A percentile compares a stretch with the other conserved stretches of the same genome.
Conservation (phyloP, 2,113 vertebrate species). For the Hippocampus guttulatus region DNA sequence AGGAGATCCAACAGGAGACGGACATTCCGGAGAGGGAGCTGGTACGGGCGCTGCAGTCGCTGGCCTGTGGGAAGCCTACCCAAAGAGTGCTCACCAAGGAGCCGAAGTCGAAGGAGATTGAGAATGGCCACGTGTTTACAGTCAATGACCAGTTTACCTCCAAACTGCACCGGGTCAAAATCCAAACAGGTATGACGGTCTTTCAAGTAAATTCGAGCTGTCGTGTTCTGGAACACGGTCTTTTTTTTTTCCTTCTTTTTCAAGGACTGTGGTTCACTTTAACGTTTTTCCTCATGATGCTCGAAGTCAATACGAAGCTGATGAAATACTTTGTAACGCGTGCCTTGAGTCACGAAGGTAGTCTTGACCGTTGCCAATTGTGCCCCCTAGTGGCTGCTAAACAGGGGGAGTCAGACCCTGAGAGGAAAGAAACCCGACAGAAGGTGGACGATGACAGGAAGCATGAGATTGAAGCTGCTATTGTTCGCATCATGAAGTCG, state of each 20-base stretch:
- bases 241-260: not conserved
- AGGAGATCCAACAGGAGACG: conserved; percentile 99
- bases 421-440: conserved; percentile 98
- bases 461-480: conserved; percentile 98
- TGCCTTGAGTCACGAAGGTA: not conserved
- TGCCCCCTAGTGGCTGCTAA: conserved; percentile 88
- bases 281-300: not conserved
- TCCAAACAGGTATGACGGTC: conserved; percentile 85
- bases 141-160: conserved; percentile 99
- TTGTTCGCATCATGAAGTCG: conserved; percentile 99
- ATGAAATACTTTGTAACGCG: not conserved
- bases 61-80: conserved; percentile 97
- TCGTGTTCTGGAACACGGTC: not conserved
- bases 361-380: conserved; percentile 2
- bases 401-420: conserved; percentile 97
- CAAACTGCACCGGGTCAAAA: conserved; percentile 98
- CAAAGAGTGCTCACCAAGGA: conserved; percentile 98
- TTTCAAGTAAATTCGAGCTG: not conserved
- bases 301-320: not conserved
- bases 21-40: conserved; percentile 98
- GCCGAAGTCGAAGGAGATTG: conserved; percentile 98
- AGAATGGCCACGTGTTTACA: conserved; percentile 96
- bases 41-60: conserved; percentile 93
- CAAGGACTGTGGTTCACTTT: not conserved
- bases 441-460: conserved; percentile 99